Percentiles rank a stretch among this genome's conserved stretches.
phyloP scores from a whole-genome alignment of 2,113 vertebrate genomes.

The Actenoides lindsayi region DNA sequence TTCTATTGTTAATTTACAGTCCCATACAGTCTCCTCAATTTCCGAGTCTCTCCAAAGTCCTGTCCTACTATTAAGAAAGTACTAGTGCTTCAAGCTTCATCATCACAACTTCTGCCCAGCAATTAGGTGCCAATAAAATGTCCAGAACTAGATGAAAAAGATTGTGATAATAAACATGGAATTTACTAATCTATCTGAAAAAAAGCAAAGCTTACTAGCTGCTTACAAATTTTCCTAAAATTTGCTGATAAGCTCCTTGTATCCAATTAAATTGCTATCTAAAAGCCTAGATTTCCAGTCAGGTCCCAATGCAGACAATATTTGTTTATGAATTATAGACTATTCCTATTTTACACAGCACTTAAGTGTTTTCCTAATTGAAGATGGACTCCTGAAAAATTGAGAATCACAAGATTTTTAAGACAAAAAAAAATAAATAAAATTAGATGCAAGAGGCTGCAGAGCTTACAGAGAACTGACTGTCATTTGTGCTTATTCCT shows the following conservation, averaged over 20 bases:
- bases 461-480: neutral
- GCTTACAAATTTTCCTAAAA: neutral
- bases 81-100: neutral
- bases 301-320: neutral
- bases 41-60: neutral
- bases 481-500: neutral
- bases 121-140: neutral
- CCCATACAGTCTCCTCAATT: accelerated
- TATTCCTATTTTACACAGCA: neutral
- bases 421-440: neutral
- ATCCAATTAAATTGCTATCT: neutral
- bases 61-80: neutral
- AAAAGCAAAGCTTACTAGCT: neutral
- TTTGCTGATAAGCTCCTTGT: neutral
- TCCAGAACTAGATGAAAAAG: neutral
- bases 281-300: neutral
- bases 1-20: neutral
- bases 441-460: neutral
- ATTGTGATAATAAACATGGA: neutral
- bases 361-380: neutral
- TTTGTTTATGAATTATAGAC: neutral
- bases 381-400: neutral
- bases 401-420: neutral
- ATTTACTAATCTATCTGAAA: neutral
- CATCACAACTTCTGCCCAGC: neutral